Base-by-base conservation (phyloP, 2,113 vertebrate genomes). In the Dasypus novemcinctus region DNA sequence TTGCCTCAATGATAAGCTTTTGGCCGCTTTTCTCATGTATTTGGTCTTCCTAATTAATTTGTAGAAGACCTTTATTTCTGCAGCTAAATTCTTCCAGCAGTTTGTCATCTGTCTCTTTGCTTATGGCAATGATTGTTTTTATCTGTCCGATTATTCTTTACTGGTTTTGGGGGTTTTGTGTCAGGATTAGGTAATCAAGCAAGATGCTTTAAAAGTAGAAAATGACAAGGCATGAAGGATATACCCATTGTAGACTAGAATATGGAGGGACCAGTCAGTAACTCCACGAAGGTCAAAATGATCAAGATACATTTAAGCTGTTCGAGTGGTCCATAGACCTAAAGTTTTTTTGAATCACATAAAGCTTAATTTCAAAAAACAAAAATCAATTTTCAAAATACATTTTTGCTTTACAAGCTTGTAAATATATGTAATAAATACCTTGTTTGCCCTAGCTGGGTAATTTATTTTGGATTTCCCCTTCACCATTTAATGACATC, bases 161-260 rank as follows among this genome's bases (percentile, higher is more conserved):
- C 74, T 54, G 49, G 38, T 84, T 92, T 87, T 75, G 38, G n/a
- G 7, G 89, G 61, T 96, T 90, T 21, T 96, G 54, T 94, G 71
- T 91, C 64, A 84, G 33, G 63, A 57, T 69, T 41, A 78, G 41
- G 38, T 59, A 15, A 54, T 49, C 63, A 43, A 27, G 72, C 79
- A 66, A 68, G 79, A 61, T 80, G 49, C 57, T 93, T 52, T 43
- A 49, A 93, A 79, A 64, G 33, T 21, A 84, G 9, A 5, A 76
- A 43, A 29, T 72, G 25, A 29, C 41, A 72, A 91, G 72, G 7
- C 31, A 79, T 87, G 75, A 71, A 87, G 29, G 43, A 0, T 71
- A 3, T 83, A 38, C n/a, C 63, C 68, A 87, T 21, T 15, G 29
- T 76, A 33, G 46, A 83, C 36, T 54, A 38, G 87, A 78, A 54